A percentile compares a stretch with the other conserved stretches of the same genome.
Conservation (phyloP, 1,140 invertebrate genomes). For the Thalassaphorura encarpata region DNA sequence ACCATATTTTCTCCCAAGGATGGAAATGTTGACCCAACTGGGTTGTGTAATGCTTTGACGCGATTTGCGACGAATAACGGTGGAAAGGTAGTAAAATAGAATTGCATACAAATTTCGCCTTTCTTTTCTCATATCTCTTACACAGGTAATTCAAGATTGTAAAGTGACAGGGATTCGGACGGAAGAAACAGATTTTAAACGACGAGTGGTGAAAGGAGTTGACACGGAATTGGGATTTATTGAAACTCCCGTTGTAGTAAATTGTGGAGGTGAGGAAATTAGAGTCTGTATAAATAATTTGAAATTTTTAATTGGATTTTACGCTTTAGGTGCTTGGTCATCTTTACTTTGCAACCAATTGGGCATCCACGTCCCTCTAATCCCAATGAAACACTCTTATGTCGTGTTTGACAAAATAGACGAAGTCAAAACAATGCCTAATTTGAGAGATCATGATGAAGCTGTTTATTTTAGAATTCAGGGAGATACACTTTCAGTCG, state of each 20-base stretch:
- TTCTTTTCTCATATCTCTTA: constrained; percentile 22
- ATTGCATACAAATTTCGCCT: background rate
- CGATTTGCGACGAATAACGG: constrained; percentile 57
- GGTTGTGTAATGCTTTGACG: constrained; percentile 61
- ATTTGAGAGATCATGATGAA: constrained; percentile 72
- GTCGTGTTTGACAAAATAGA: constrained; percentile 67
- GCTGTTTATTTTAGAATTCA: constrained; percentile 73
- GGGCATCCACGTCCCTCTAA: constrained; percentile 60
- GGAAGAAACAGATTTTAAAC: constrained; percentile 50
- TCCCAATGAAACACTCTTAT: constrained; percentile 80
- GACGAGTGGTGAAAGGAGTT: constrained; percentile 59
- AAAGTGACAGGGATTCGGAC: constrained; percentile 56
- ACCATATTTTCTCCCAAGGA: constrained; percentile 69
- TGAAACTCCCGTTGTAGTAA: constrained; percentile 61
- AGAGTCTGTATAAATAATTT: constrained; percentile 6
- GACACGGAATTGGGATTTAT: constrained; percentile 60
- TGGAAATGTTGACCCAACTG: constrained; percentile 69
- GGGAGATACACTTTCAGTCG: constrained; percentile 66
- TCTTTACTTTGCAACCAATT: constrained; percentile 55
- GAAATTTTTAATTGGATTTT: no score
- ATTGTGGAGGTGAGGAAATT: constrained; percentile 48
- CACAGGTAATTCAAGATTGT: constrained; percentile 63
- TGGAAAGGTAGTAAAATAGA: constrained; percentile 48
- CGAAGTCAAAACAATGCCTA: constrained; percentile 59
- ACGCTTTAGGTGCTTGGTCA: constrained; percentile 61